phyloP scores from a whole-genome alignment of 2,113 vertebrate species.

The Pitta sordida region DNA sequence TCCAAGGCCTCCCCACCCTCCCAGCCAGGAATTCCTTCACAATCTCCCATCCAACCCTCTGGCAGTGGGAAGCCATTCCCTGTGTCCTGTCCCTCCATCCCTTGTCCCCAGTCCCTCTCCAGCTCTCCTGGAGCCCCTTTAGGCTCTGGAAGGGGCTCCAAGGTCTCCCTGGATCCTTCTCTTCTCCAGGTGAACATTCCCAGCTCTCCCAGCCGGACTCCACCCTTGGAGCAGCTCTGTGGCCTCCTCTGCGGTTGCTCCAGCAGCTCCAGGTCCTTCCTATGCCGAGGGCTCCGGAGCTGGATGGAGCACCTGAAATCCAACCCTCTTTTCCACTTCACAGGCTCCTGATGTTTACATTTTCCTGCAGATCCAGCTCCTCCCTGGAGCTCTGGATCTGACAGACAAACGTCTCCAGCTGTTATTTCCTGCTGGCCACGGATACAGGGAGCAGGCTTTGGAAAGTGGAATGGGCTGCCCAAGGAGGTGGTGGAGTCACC shows the following conservation, averaged over 20 bases:
- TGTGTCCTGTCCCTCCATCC: neutral
- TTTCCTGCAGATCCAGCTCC: neutral
- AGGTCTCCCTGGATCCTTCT: neutral
- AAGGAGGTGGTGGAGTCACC: no score
- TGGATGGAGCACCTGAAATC: neutral
- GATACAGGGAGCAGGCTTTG: neutral
- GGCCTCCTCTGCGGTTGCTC: neutral
- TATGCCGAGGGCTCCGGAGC: neutral
- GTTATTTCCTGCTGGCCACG: neutral
- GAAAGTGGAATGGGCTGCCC: no score
- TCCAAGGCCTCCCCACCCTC: neutral
- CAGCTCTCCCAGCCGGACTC: neutral
- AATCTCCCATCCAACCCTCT: neutral
- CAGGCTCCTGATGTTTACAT: neutral
- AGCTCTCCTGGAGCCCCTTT: neutral
- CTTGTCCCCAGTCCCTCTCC: neutral
- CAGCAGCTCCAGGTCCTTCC: neutral
- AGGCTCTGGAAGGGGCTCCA: neutral
- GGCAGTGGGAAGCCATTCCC: neutral
- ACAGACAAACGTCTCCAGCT: fast-evolving
- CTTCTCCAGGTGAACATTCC: neutral
- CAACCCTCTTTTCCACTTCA: neutral
- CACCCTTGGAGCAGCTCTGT: neutral
- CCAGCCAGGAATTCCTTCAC: neutral
- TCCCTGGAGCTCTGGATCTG: neutral